Evolutionary conservation across 2,797 vertebrate species (phyloP), one percentile per base, ranked within the genome.

Genomic region (Gallinago nigripennis): DNA sequence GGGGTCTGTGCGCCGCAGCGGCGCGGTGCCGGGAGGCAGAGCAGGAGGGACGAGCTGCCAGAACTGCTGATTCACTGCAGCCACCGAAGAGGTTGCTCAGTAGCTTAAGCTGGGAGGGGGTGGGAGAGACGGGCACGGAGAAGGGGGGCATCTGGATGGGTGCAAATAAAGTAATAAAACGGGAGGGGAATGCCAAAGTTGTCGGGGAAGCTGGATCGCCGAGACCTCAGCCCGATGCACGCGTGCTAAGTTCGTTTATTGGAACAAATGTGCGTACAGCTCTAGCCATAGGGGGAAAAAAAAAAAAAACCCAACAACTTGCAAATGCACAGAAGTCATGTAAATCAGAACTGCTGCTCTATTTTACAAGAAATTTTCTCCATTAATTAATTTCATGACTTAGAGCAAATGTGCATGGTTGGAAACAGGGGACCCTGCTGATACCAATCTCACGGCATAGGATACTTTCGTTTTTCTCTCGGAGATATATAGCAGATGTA

Each of bases 301-400:
- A 45, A 45, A 45, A 45, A 43, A 41, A 17, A 18, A 43, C 41
- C 43, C 6, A 95, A 88, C 60, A 94, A 94, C 84, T 73, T 95
- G 96, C 51, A 95, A 97, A 96, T 61, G 69, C 96, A 96, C 81
- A 87, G 94, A 95, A 97, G 94, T 91, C 84, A 85, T 95, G 93
- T 95, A 96, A 97, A 96, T 98, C 96, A 93, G 94, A 95, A 91
- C 87, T 63, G 81, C 91, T 95, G 94, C 82, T 95, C 82, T 96
- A 92, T 94, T 95, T 95, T 94, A 96, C 92, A 96, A 96, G 97
- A 97, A 95, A 94, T 96, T 94, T 96, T 95, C 85, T 89, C 85
- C 75, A 96, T 97, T 97, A 98, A 98, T 98, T 98, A 98, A 97
- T 97, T 96, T 96, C 92, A 92, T 97, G 95, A 98, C 95, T 98